These are phyloP conservation scores for Cyphomyrmex costatus DNA, from an alignment of 1,140 invertebrate species.

Conservation along the genomic window DNA sequence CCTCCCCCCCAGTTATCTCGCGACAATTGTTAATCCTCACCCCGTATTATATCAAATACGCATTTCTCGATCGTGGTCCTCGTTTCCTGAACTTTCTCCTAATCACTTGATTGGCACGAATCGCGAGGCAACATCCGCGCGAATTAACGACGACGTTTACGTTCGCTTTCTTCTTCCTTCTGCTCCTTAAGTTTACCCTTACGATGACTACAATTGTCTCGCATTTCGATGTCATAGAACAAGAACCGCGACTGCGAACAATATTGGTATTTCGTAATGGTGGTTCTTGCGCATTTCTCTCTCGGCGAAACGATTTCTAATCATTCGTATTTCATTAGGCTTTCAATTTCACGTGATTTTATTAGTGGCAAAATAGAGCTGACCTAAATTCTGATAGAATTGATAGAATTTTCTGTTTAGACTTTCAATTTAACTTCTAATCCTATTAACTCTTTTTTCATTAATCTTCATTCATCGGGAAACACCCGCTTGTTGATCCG, in stretches of 20 bases:
- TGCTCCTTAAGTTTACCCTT: neutral
- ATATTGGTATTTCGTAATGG: neutral
- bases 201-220: neutral
- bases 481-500: slow-evolving; percentile 12
- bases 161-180: neutral
- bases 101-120: slow-evolving; percentile 58
- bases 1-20: neutral
- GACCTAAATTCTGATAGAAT: slow-evolving; percentile 1
- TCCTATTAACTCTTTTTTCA: neutral
- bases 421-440: neutral
- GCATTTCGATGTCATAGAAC: neutral
- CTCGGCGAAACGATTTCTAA: slow-evolving; percentile 9
- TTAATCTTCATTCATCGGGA: neutral
- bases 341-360: neutral
- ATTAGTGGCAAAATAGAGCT: slow-evolving; percentile 24
- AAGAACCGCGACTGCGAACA: slow-evolving; percentile 23
- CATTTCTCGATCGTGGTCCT: slow-evolving; percentile 37
- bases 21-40: slow-evolving; percentile 1
- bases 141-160: slow-evolving; percentile 59
- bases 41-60: neutral
- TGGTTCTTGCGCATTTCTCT: slow-evolving; percentile 2
- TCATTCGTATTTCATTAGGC: slow-evolving; percentile 23
- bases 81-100: slow-evolving; percentile 4
- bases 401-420: slow-evolving; percentile 7
- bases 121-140: slow-evolving; percentile 50